Evolutionary conservation across 2,888 invertebrate genomes (phyloP).

Genomic region (Tachina fera): DNA sequence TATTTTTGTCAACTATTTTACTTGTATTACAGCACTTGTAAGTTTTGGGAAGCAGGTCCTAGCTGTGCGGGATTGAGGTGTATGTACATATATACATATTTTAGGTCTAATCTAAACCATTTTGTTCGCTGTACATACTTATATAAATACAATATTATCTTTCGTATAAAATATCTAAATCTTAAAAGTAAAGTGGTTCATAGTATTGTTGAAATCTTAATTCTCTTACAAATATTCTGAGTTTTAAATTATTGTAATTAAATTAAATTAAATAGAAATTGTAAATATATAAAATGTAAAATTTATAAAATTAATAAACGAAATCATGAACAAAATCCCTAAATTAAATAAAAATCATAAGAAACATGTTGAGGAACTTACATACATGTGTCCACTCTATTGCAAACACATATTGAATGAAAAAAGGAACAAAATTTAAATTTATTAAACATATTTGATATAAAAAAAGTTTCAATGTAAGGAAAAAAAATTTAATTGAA

Average conservation of each 20-base stretch:
- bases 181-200: too few relatives aligned
- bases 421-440: constrained; percentile 44
- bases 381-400: constrained; percentile 23
- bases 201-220: background rate
- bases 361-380: constrained; percentile 22
- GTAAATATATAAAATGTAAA: constrained; percentile 33
- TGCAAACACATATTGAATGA: constrained; percentile 21
- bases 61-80: background rate
- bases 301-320: constrained; percentile 13
- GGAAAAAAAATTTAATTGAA: constrained; percentile 24
- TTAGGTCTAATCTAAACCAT: too few relatives aligned
- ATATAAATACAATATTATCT: background rate
- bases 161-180: background rate
- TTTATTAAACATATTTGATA: constrained; percentile 29
- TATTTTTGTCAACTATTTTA: background rate
- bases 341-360: constrained; percentile 17
- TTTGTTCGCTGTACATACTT: too few relatives aligned
- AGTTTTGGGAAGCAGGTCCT: background rate
- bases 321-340: constrained; percentile 48
- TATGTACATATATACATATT: too few relatives aligned
- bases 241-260: constrained; percentile 34
- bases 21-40: background rate
- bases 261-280: constrained; percentile 12
- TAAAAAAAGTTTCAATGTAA: constrained; percentile 31
- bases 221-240: constrained; percentile 28